Base-by-base conservation (phyloP, 2,888 invertebrate species). In the Apeira syringaria region DNA sequence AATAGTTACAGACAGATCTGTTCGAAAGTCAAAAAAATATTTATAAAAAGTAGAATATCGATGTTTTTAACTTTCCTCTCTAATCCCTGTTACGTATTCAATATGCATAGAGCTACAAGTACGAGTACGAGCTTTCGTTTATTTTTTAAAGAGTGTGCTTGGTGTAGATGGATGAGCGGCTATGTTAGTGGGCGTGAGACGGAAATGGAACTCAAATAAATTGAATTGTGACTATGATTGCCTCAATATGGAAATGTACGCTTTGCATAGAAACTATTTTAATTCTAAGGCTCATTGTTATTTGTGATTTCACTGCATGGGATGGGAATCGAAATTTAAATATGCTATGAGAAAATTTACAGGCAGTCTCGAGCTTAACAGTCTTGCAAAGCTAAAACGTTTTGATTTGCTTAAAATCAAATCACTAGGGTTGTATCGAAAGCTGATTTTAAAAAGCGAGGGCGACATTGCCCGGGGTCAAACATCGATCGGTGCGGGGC, bases 181-280 rank as follows among this genome's bases (percentile, higher is more conserved):
- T 62, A 61, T 62, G 63, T 68, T 63, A 59, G 77, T 77, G 69
- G 75, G 78, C 75, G 75, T 73, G 60, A 74, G 64, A 56, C 67
- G 69, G 78, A 75, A 77, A 76, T 74, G 75, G 71, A 72, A 72
- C 68, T 69, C 68, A 78, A 78, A 80, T 80, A 79, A 78, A 83
- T 81, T 79, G 74, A 80, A 81, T 83, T 77, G 77, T 75, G 70
- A 64, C 69, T 72, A 73, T 68, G 76, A 76, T 74, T 74, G 68
- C 65, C 67, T 70, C 66, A 64, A 65, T 70, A 78, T 80, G 72
- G 64, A 68, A 74, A 70, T 74, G 63, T 65, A 65, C 59, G 65
- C 56, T 59, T 59, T 59, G 58, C 54, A 54, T 38, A 39, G 45
- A 29, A 47, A 61, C 56, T 64, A 63, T 65, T 65, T 57, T 64